Base-by-base conservation (phyloP, 2,888 invertebrate species). In the Lepidochrysops patricia region DNA sequence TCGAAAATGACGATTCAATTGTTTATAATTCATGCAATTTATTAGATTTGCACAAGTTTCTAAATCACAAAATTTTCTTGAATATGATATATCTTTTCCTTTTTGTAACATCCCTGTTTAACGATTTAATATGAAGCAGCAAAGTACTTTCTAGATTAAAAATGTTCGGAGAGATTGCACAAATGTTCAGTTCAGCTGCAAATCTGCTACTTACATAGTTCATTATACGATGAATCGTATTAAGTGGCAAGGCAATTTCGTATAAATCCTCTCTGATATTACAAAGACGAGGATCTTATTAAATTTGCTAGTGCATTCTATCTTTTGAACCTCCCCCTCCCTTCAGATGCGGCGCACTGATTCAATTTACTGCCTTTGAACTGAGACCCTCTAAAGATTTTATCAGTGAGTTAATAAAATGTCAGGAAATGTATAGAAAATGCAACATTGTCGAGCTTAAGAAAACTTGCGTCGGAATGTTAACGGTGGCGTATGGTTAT, bases 351-450 rank as follows among this genome's bases (percentile, higher is more conserved):
- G 57, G 52, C 57, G 43, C 52, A 60, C 58, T 60, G 60, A 64
- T 64, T 63, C 63, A 64, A 61, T 64, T 64, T 64, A 62, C 61
- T 62, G 57, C 35, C 54, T 60, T 60, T 60, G 60, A 60, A 64
- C 62, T 60, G 60, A 61, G 57, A 32, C 54, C 50, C 54, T 63
- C 60, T 56, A 54, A 64, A 52, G 58, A 63, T 62, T 58, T 63
- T 57, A 58, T 58, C 52, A 49, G 32, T 54, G 57, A 56, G 60
- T 60, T 62, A 61, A 64, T 67, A 64, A 66, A 62, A 66, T 63
- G 58, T 60, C 61, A 48, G 50, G 52, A 64, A 54, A 58, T 61
- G 61, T 58, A 63, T 60, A 57, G 62, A 62, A 63, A 65, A 65
- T 62, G 65, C 60, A 61, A 63, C 62, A 64, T 63, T 61, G 59